Evolutionary conservation across 2,797 vertebrate genomes (phyloP), one percentile per base, ranked within the genome.

Genomic region (Alectoris magna): DNA sequence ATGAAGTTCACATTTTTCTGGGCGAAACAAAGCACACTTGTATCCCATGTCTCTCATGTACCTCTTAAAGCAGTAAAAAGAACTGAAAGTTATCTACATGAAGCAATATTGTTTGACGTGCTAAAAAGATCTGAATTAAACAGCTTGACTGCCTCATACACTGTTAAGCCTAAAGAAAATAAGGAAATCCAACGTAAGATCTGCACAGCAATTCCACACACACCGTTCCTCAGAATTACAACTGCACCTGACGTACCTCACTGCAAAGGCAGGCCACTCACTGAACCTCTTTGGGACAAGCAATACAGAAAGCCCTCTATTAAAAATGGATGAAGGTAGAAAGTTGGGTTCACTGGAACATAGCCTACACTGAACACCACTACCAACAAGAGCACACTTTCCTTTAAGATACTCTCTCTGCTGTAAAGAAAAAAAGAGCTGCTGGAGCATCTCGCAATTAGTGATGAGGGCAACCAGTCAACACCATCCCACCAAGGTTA

Each of bases 1-100:
- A 95, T 94, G 92, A 95, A 93, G 73, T 79, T 95, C 89, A 87
- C 91, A 84, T 96, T 96, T 92, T 87, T 95, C 59, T 90, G 76
- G 76, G 87, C 88, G 91, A 94, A 94, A 96, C 90, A 96, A 96
- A 94, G 92, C 91, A 84, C 58, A 10, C 64, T 94, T 91, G 59
- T 89, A 76, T 60, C 91, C 93, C 29, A 3, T 17, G 64, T 88
- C 82, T 95, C 88, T 68, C 73, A 84, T 36, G 56, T 43, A 88
- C 70, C 71, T 91, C 92, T 75, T 82, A 88, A 89, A 93, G 70
- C 53, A 87, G 22, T 70, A 70, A 81, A 72, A 59, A 89, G 76
- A 87, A 84, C 43, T 84, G 79, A 73, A 87, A 88, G 44, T 44
- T 64, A 93, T 64, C 67, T 68, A 79, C 70, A 71, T 1, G 48